Evolutionary conservation across 2,888 invertebrate species (phyloP), one percentile per base, ranked within the genome.

Genomic region (Alsophila aescularia): DNA sequence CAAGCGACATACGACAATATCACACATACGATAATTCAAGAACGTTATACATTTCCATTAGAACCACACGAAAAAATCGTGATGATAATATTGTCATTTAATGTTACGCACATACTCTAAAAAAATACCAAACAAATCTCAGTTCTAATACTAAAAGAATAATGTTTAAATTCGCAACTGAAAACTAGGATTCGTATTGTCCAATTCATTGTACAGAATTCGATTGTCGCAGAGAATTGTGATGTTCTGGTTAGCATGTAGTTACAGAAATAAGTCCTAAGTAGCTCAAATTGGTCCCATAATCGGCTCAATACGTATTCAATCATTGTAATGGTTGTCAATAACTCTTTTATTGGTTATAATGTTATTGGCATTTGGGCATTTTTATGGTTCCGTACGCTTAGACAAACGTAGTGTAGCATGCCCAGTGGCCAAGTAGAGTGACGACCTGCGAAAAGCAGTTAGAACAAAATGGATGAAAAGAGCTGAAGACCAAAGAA

Each of bases 1-100:
- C 69, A 73, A 66, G 71, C 62, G 83, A 84, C 84, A 83, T 65
- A 75, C 77, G 83, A 81, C 83, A 81, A 49, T 75, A 67, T 58
- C 70, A 64, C 60, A 62, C 60, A 40, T 66, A 66, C 56, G 68
- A 61, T 69, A 73, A 67, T 64, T 56, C 68, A 58, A 52, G 62
- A 63, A 36, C 54, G 56, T 57, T 62, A 45, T 63, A 67, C 64
- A 64, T 73, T 67, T 69, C 71, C 52, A 71, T 84, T 82, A 77
- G 1, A 73, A 60, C 58, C 37, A 50, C 79, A 82, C 80, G 77
- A 81, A 80, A 75, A 71, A 61, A 56, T 52, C 53, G 64, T 68
- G 75, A 70, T 73, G 73, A 77, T 67, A 69, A 70, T 65, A 65
- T 58, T 70, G 71, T 67, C 68, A 66, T 63, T 62, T 56, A 37